Conservation (phyloP, 2,113 vertebrate species). For the Albula glossodonta region DNA sequence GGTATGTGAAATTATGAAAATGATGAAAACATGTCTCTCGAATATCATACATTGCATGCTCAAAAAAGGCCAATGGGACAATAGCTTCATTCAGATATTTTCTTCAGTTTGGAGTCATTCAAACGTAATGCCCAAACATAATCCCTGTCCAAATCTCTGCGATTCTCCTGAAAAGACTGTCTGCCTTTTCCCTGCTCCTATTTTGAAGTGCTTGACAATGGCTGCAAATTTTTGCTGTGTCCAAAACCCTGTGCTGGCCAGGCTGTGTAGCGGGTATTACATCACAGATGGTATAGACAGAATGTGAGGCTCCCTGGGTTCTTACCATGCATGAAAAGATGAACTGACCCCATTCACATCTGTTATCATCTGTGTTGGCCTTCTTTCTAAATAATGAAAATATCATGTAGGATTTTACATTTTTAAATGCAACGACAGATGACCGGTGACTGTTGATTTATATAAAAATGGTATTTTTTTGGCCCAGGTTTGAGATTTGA, state of each 20-base stretch:
- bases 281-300: background rate
- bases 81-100: slow-evolving; percentile 25
- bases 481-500: background rate
- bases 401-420: background rate
- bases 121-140: slow-evolving; percentile 38
- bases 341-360: background rate
- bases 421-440: background rate
- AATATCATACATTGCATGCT: background rate
- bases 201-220: slow-evolving; percentile 17
- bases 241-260: background rate
- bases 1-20: too few species aligned
- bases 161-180: slow-evolving; percentile 1
- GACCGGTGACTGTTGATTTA: background rate
- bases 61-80: slow-evolving; percentile 25
- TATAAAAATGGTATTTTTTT: background rate
- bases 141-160: slow-evolving; percentile 18
- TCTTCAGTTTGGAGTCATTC: slow-evolving; percentile 35
- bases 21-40: background rate
- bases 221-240: background rate
- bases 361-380: background rate
- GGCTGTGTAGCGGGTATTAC: background rate
- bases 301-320: background rate
- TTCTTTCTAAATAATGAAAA: background rate
- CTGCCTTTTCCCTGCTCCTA: background rate
- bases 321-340: background rate